Evolutionary conservation across 2,113 vertebrate species (phyloP).

Genomic region (Condylura cristata): DNA sequence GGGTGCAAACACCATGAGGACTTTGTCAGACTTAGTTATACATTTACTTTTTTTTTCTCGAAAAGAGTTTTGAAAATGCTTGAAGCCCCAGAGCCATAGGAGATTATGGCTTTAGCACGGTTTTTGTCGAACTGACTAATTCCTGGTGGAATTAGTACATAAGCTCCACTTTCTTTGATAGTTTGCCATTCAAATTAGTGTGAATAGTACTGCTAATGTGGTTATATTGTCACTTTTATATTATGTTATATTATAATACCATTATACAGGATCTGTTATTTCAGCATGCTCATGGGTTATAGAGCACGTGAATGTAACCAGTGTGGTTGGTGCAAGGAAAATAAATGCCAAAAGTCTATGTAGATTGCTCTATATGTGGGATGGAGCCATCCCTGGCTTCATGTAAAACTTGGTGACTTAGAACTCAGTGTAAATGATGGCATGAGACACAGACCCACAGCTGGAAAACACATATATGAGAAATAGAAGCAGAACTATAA

Average conservation of each 20-base stretch:
- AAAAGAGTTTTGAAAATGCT: slow-evolving; percentile 27
- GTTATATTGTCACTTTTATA: neutral
- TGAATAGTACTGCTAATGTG: neutral
- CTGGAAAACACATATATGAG: neutral
- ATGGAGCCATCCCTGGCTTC: neutral
- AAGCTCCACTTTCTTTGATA: neutral
- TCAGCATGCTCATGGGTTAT: neutral
- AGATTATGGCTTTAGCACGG: neutral
- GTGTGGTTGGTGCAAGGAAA: neutral
- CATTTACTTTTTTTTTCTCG: neutral
- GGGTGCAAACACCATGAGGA: neutral
- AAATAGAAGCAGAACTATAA: neutral
- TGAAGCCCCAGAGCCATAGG: neutral
- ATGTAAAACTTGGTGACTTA: neutral
- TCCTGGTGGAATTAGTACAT: neutral
- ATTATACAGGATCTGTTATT: neutral
- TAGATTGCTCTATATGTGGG: neutral
- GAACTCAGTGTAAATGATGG: neutral
- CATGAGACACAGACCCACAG: neutral
- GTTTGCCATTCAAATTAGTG: neutral
- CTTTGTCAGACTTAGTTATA: neutral
- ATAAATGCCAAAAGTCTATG: neutral
- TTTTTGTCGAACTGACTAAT: neutral
- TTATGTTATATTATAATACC: neutral
- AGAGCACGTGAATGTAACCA: neutral